Evolutionary conservation across 2,797 vertebrate species (phyloP).

Genomic region (Argyrosomus regius): DNA sequence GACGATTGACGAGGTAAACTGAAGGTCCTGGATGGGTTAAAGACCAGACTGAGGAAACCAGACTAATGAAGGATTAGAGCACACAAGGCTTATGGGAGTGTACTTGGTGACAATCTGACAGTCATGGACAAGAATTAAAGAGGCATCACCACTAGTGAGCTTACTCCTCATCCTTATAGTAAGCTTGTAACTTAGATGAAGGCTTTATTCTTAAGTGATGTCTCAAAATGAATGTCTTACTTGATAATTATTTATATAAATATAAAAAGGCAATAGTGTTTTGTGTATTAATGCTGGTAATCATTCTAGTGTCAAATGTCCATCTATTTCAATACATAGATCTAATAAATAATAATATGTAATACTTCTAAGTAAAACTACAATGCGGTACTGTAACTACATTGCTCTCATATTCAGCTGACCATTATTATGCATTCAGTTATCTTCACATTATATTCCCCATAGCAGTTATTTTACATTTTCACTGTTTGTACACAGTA

Average conservation of each 20-base stretch:
- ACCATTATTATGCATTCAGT: neutral
- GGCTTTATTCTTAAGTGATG: neutral
- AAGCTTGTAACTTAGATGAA: constrained; percentile 7
- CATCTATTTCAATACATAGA: neutral
- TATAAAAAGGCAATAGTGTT: neutral
- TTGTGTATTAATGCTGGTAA: neutral
- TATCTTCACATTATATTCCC: neutral
- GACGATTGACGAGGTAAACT: constrained; percentile 35
- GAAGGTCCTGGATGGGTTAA: constrained; percentile 43
- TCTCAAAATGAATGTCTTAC: neutral
- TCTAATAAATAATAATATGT: neutral
- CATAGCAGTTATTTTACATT: neutral
- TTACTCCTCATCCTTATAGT: constrained; percentile 23
- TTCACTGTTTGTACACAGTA: neutral
- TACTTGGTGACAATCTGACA: constrained; percentile 55
- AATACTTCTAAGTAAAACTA: neutral
- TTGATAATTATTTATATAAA: neutral
- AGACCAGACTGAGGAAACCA: constrained; percentile 67
- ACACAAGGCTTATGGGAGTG: constrained; percentile 57
- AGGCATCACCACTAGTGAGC: constrained; percentile 35
- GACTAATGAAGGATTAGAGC: constrained; percentile 82
- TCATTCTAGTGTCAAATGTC: neutral
- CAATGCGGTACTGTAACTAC: neutral
- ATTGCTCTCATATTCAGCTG: neutral
- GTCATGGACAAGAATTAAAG: constrained; percentile 46